Conservation (phyloP, 2,113 vertebrate species). For the Indicator indicator region DNA sequence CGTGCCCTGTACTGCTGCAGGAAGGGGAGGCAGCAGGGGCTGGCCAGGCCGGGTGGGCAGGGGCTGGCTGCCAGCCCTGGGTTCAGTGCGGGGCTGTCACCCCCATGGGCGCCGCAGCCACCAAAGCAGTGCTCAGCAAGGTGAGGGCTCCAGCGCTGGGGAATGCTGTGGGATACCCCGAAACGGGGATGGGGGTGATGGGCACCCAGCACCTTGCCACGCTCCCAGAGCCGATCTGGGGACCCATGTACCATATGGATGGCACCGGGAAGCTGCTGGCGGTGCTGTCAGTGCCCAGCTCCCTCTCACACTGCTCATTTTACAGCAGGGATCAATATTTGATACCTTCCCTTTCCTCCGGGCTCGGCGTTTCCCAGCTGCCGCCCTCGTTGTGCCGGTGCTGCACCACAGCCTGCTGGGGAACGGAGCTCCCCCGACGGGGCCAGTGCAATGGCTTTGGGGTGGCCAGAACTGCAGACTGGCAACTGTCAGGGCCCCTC, state of each 20-base stretch:
- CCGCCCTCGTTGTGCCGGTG: rapidly evolving
- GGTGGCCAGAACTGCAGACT: not conserved
- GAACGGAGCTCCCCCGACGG: not conserved
- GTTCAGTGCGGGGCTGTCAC: not conserved
- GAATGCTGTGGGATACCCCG: too few relatives aligned
- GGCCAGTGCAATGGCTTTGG: rapidly evolving
- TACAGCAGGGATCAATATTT: not conserved
- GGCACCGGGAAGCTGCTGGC: rapidly evolving
- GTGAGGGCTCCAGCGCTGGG: not conserved
- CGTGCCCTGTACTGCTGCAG: rapidly evolving
- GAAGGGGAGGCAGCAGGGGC: not conserved
- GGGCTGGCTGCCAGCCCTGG: not conserved
- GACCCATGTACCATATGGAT: rapidly evolving
- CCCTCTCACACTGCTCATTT: not conserved
- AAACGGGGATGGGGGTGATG: rapidly evolving
- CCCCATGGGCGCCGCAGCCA: rapidly evolving
- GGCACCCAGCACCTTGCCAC: rapidly evolving
- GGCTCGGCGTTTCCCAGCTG: not conserved
- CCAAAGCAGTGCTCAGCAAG: not conserved
- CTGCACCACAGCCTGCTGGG: rapidly evolving
- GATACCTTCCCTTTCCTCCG: rapidly evolving
- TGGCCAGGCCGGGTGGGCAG: not conserved
- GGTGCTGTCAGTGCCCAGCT: not conserved
- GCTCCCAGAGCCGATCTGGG: not conserved
- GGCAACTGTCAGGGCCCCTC: rapidly evolving